phyloP scores from a whole-genome alignment of 2,797 vertebrate species.

The Remorina albescens region DNA sequence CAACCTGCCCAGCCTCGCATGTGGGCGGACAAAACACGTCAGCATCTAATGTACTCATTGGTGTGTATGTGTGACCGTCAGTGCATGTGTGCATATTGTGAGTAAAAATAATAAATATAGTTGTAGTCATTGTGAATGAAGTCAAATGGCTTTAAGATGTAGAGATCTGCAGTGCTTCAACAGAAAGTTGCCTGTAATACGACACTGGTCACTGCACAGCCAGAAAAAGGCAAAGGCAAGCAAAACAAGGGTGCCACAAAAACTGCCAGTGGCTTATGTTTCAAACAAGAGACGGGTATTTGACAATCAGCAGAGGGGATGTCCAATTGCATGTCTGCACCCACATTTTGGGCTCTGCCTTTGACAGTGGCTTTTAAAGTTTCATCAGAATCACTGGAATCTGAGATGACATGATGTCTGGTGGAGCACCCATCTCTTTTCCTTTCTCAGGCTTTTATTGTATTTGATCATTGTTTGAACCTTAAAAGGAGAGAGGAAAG shows the following conservation, averaged over 20 bases:
- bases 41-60: constrained; percentile 28
- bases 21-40: constrained; percentile 42
- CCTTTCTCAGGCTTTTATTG: constrained; percentile 26
- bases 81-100: background rate
- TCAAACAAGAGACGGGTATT: constrained; percentile 27
- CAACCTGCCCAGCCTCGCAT: constrained; percentile 6
- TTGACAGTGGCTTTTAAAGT: constrained; percentile 24
- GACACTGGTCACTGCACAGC: constrained; percentile 10
- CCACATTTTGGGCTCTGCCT: constrained; percentile 24
- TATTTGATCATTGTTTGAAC: constrained; percentile 18
- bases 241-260: constrained; percentile 44
- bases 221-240: constrained; percentile 21
- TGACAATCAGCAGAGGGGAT: constrained; percentile 53
- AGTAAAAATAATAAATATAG: constrained; percentile 33
- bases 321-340: constrained; percentile 30
- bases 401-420: constrained; percentile 11
- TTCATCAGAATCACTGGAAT: constrained; percentile 7
- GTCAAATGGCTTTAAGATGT: constrained; percentile 7
- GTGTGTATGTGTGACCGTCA: constrained; percentile 1
- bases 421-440: background rate
- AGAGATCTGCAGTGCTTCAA: constrained; percentile 26
- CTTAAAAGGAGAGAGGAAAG: constrained; percentile 13
- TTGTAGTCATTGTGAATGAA: background rate
- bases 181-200: constrained; percentile 29
- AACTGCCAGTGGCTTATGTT: constrained; percentile 18